Evolutionary conservation across 2,888 invertebrate genomes (phyloP), one percentile per base, ranked within the genome.

Genomic region (Agrypnus murinus): DNA sequence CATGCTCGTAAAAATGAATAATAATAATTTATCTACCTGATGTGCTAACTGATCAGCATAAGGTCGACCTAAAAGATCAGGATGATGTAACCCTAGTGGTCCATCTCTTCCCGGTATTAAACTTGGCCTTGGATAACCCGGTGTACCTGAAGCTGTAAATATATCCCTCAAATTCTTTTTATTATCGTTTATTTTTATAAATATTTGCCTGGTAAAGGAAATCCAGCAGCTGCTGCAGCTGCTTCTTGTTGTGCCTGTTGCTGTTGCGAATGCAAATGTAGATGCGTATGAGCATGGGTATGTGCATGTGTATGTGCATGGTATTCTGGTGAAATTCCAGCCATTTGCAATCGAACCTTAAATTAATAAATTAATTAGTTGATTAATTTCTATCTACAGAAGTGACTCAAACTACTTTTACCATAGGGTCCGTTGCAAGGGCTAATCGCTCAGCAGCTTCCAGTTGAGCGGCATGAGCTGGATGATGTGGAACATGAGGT

Each of bases 301-400:
- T 95, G 95, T 80, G 95, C 95, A 86, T 96, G 96, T 78, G 95
- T 95, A 88, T 96, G 96, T 82, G 95, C 95, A 87, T 96, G 96
- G 88, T 94, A 95, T 88, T 95, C 95, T 58, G 93, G 93, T 80
- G 91, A 92, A 81, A 94, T 92, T 84, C 95, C 95, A 79, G 95
- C 95, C 95, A 97, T 95, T 89, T 96, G 96, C 84, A 97, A 87
- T 79, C 96, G 93, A 76, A 91, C 85, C 85, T 86, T 55, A 5
- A 55, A 53, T 17, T 15, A 50, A 45, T 8, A 45, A n/a, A 40
- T 40, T 43, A 43, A 15, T 7, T 43, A 43, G 7, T 43, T 43
- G 25, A 25, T 25, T 25, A 25, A n/a, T 32, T n/a, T 25, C 25
- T 25, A 25, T n/a, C n/a, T n/a, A n/a, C n/a, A n/a, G 34, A 46